Base-by-base conservation (phyloP, 2,797 vertebrate species). In the Sebastes hubbsi region DNA sequence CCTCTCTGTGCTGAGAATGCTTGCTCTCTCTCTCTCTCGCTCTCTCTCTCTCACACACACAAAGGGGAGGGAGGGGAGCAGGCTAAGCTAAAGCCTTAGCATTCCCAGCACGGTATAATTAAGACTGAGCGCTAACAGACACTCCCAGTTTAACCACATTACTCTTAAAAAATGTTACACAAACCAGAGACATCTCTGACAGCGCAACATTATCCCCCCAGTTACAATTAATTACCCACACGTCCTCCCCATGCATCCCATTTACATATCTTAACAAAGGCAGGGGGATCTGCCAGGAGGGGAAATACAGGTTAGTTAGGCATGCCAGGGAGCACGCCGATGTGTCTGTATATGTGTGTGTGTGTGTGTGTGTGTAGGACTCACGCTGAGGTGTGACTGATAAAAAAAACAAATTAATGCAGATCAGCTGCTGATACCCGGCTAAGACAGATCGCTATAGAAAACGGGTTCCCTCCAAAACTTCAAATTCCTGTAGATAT, bases 161-260 rank as follows among this genome's bases (percentile, higher is more conserved):
- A 97, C 95, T 92, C 92, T 95, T 95, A 94, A 97, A 94, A 97
- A 97, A 95, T 97, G 96, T 97, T 97, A 96, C 95, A 96, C 96
- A 97, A 97, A 96, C 96, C 91, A 94, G 95, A 97, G 97, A 98
- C 97, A 96, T 97, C 94, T 95, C 95, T 98, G 97, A 98, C 97
- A 98, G 97, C 96, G 94, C 97, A 97, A 97, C 97, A 98, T 97
- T 98, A 98, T 98, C 97, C 97, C 97, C 91, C 87, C 91, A 94
- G 93, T 97, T 97, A 97, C 97, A 97, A 97, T 98, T 98, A 98
- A 98, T 99, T 98, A 98, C 97, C 96, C 97, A 95, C 96, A 97
- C 95, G 96, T 97, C 97, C 96, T 97, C 97, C 97, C 96, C 95
- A 96, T 96, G 97, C 97, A 97, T 98, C 95, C 94, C 95, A 98